Conservation (phyloP, 2,797 vertebrate genomes). For the Myotis myotis region DNA sequence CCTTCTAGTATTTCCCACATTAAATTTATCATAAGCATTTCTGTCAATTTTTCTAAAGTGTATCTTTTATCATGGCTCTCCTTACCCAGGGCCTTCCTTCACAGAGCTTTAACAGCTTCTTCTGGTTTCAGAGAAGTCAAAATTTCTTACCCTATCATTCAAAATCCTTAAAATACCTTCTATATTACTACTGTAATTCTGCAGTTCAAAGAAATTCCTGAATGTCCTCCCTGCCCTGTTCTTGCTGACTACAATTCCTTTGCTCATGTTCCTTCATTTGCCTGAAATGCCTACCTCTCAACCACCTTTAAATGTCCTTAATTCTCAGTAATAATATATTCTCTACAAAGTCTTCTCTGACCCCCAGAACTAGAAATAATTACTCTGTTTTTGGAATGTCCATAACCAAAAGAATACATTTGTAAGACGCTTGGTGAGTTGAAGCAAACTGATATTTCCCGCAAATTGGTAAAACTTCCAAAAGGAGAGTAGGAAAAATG, state of each 20-base stretch:
- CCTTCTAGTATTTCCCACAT: neutral
- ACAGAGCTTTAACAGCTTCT: neutral
- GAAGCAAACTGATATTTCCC: neutral
- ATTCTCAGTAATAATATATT: neutral
- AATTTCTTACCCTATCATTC: neutral
- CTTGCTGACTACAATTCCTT: neutral
- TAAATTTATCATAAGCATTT: neutral
- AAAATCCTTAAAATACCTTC: neutral
- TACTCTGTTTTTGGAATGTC: neutral
- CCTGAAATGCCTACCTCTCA: neutral
- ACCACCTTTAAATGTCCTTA: neutral
- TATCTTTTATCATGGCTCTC: neutral
- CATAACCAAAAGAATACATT: neutral
- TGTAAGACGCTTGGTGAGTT: neutral
- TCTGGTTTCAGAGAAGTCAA: neutral
- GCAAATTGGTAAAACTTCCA: neutral
- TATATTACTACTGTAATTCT: neutral
- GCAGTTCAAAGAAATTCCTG: neutral
- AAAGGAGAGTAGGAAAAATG: neutral
- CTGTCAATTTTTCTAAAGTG: neutral
- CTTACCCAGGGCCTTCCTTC: neutral
- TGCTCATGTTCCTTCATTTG: neutral
- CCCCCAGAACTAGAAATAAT: neutral
- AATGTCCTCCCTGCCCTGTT: neutral
- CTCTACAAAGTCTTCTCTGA: neutral